Conservation (phyloP, 1,140 invertebrate species). For the Antheraea pernyi region DNA sequence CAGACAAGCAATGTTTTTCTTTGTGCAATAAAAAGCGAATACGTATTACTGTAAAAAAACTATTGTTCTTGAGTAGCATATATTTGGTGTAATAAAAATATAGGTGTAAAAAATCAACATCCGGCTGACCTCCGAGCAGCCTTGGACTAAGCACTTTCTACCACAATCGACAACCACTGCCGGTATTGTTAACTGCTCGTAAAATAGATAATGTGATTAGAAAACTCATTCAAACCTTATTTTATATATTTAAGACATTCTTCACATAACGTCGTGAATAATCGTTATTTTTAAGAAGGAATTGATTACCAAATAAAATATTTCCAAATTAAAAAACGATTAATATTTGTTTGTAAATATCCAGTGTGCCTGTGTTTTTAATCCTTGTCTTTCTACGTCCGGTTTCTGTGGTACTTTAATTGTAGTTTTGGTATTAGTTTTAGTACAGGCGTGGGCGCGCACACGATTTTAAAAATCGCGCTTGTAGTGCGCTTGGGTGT, state of each 20-base stretch:
- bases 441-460: no score
- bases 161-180: constrained; percentile 14
- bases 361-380: no score
- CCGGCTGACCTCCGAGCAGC: constrained; percentile 53
- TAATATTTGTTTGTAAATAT: no score
- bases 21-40: not conserved
- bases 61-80: not conserved
- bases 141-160: constrained; percentile 56
- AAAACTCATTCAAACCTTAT: not conserved
- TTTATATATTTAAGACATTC: not conserved
- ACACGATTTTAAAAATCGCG: no score
- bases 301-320: no score
- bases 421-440: no score
- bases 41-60: not conserved
- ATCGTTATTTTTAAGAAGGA: no score
- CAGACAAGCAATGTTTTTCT: not conserved
- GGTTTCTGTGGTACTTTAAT: no score
- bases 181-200: constrained; percentile 7
- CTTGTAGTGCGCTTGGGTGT: no score
- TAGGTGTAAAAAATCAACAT: constrained; percentile 18
- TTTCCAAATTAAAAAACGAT: no score
- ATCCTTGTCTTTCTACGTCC: no score
- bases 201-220: constrained; percentile 10
- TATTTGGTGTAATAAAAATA: constrained; percentile 28
- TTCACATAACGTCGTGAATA: not conserved